phyloP scores from a whole-genome alignment of 2,888 invertebrate genomes.

The Protodeltote pygarga region DNA sequence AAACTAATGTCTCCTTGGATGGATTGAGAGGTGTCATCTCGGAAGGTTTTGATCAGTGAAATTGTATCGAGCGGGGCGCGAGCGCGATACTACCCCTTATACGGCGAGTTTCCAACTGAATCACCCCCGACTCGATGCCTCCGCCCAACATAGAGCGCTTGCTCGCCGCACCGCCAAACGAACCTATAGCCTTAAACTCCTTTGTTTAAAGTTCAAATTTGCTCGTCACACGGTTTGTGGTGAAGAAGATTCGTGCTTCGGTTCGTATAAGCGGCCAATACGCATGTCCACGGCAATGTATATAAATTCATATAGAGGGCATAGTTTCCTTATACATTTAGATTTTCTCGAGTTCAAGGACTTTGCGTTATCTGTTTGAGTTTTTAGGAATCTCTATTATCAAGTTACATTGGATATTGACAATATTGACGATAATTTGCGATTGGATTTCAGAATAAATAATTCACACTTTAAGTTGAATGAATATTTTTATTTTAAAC shows the following conservation, averaged over 20 bases:
- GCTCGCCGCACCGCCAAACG: constrained; percentile 63
- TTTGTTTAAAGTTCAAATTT: constrained; percentile 58
- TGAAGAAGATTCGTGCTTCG: constrained; percentile 82
- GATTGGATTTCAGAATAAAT: constrained; percentile 18
- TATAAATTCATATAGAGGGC: constrained; percentile 79
- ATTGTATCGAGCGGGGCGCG: constrained; percentile 71
- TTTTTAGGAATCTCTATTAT: constrained; percentile 67
- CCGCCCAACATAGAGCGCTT: constrained; percentile 86
- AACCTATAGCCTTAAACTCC: constrained; percentile 53
- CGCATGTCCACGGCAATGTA: constrained; percentile 85
- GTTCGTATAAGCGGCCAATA: constrained; percentile 82
- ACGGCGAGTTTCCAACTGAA: constrained; percentile 84
- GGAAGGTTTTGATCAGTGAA: constrained; percentile 77
- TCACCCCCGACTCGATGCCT: constrained; percentile 83
- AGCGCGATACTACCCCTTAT: constrained; percentile 75
- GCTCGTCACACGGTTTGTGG: constrained; percentile 57
- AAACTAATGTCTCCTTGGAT: constrained; percentile 62
- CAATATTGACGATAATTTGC: constrained; percentile 40
- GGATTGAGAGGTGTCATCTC: constrained; percentile 73
- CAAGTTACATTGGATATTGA: constrained; percentile 55
- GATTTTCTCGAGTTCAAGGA: constrained; percentile 85
- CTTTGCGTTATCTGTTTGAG: constrained; percentile 78
- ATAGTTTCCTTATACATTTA: constrained; percentile 84
- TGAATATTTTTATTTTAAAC: constrained; percentile 4
- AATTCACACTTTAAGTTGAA: constrained; percentile 11